These are phyloP conservation scores for Cromileptes altivelis DNA, from an alignment of 2,113 vertebrate genomes.

Conservation along the genomic window DNA sequence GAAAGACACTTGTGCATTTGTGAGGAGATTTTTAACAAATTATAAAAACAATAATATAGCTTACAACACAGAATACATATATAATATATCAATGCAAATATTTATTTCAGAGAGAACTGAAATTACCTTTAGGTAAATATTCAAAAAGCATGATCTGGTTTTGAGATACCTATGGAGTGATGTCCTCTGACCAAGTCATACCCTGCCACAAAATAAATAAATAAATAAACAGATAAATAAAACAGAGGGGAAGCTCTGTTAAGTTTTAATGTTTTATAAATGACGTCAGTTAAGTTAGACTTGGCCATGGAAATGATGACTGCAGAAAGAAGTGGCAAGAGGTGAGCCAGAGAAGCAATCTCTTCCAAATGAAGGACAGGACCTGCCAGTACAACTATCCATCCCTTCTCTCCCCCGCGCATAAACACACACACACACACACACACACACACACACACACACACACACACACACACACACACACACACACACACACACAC, in stretches of 20 bases:
- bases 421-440: slow-evolving; percentile 17
- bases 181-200: not conserved
- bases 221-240: not conserved
- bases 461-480: slow-evolving; percentile 18
- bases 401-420: slow-evolving; percentile 25
- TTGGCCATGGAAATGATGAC: slow-evolving; percentile 44
- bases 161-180: not conserved
- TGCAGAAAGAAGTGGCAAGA: slow-evolving; percentile 47
- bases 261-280: slow-evolving; percentile 39
- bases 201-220: not conserved
- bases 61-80: not conserved
- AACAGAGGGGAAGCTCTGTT: not conserved
- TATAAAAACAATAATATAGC: not conserved
- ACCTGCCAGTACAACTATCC: slow-evolving; percentile 50
- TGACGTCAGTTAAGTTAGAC: slow-evolving; percentile 41
- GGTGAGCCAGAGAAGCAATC: slow-evolving; percentile 57
- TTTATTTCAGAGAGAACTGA: not conserved
- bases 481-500: slow-evolving; percentile 17
- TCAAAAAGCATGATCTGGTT: not conserved
- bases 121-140: not conserved
- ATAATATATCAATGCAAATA: not conserved
- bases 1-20: not conserved
- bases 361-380: slow-evolving; percentile 55
- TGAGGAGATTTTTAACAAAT: not conserved
- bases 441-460: slow-evolving; percentile 26